Evolutionary conservation across 2,113 vertebrate genomes (phyloP), one percentile per base, ranked within the genome.

Genomic region (Melanotaenia duboulayi): DNA sequence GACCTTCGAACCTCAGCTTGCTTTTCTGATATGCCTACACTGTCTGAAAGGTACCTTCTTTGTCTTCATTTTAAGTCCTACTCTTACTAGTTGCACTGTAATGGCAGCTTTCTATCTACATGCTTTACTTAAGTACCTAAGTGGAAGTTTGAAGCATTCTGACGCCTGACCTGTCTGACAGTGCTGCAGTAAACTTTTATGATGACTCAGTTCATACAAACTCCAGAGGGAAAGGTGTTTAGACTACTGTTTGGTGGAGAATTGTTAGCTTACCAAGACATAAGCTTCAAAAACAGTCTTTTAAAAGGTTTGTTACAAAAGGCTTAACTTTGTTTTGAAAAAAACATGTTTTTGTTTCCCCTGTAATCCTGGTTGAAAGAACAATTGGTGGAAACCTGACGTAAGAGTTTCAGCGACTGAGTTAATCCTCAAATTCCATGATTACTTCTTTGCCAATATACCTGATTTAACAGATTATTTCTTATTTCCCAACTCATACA

Each of bases 1-100:
- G 84, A 89, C 89, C 82, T 67, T 78, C 64, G 82, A 85, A 91
- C 81, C 85, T 87, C 79, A 73, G 70, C 87, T 86, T 92, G 91
- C 87, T 80, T 71, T 78, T 81, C 68, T 80, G 71, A 68, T 57
- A 77, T 20, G 44, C 78, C 81, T 59, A 81, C 76, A 74, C 68
- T 64, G 70, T 83, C 74, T 84, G 74, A 77, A 73, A 78, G 80
- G 56, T 77, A 73, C 64, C 32, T 76, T 74, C 54, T 71, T 61
- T 80, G 66, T 90, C 81, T 80, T 67, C 67, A 80, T 67, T 61
- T 25, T 61, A 74, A 66, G 35, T 73, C 76, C 44, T 71, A 3
- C 54, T 24, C 59, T 82, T 74, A 78, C 49, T 83, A 66, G 83
- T 71, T 71, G 73, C 84, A 67, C 78, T 72, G 80, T 78, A 61